These are phyloP conservation scores for Pantelozetes paolii DNA, from an alignment of 2,888 invertebrate species.

Conservation along the genomic window DNA sequence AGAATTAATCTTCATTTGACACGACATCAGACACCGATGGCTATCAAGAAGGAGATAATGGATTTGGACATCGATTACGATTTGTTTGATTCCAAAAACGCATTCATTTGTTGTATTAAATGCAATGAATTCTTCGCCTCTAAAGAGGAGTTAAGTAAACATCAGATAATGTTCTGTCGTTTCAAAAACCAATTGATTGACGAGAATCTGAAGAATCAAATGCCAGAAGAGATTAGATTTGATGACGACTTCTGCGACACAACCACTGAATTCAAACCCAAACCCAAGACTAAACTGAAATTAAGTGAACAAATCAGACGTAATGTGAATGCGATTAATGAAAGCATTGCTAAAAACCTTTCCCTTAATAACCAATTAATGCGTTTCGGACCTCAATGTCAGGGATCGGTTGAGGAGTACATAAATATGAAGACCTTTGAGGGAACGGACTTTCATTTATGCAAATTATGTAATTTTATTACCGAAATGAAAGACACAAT, in stretches of 20 bases:
- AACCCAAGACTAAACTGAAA: not conserved
- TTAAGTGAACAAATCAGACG: conserved; percentile 21
- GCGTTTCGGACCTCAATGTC: not conserved
- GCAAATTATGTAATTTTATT: conserved; percentile 2
- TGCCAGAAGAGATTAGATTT: not conserved
- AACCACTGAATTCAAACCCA: not conserved
- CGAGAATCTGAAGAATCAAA: not conserved
- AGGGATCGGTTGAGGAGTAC: not conserved
- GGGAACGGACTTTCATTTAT: not conserved
- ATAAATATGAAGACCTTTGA: not conserved
- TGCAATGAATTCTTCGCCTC: conserved; percentile 3
- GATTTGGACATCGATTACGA: not conserved
- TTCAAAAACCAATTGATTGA: not conserved
- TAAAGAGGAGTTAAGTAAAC: not conserved
- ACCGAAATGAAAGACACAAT: conserved; percentile 4
- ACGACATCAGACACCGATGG: not conserved
- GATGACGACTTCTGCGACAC: not conserved
- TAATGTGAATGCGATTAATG: conserved; percentile 9
- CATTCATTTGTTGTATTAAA: not conserved
- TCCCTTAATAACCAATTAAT: not conserved
- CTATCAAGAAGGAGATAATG: conserved; percentile 9
- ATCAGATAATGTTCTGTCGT: not conserved
- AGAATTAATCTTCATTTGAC: conserved; percentile 6
- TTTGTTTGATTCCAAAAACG: not conserved
- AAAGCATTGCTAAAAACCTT: conserved; percentile 5